A percentile compares a stretch with the other conserved stretches of the same genome.
phyloP scores from a whole-genome alignment of 2,113 vertebrate genomes.

The Gadus chalcogrammus region DNA sequence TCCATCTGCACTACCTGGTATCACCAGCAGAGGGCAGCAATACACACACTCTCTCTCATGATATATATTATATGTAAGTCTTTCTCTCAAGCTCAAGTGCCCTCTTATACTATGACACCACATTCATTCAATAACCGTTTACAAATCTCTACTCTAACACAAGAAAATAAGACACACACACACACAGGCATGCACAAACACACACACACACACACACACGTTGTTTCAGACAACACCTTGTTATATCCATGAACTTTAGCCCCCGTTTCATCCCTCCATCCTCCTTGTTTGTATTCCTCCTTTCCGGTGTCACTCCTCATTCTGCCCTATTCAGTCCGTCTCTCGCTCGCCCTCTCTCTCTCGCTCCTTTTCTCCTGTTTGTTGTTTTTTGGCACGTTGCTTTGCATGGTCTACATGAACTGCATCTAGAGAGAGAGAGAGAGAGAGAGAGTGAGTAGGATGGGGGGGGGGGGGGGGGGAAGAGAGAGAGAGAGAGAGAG shows the following conservation, averaged over 20 bases:
- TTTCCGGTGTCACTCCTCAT: too few relatives aligned
- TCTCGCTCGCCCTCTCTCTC: not conserved
- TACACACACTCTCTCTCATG: conserved; percentile 4
- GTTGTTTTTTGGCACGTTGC: conserved; percentile 65
- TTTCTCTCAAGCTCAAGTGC: conserved; percentile 18
- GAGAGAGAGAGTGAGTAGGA: too few relatives aligned
- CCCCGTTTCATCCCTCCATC: too few relatives aligned
- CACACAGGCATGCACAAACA: conserved; percentile 29
- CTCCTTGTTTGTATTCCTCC: too few relatives aligned
- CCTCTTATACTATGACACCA: conserved; percentile 29
- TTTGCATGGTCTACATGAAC: conserved; percentile 82
- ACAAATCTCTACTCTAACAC: conserved; percentile 5
- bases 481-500: not conserved
- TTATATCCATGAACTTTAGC: too few relatives aligned
- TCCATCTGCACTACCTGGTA: too few relatives aligned
- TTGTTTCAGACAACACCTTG: too few relatives aligned
- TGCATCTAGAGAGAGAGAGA: conserved; percentile 78
- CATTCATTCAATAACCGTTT: too few relatives aligned
- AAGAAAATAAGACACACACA: conserved; percentile 8
- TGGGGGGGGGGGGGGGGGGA: too few relatives aligned
- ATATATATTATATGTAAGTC: too few relatives aligned
- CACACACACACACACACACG: conserved; percentile 4
- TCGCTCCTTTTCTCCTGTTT: conserved; percentile 36
- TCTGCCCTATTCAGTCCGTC: too few relatives aligned
- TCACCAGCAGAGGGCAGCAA: conserved; percentile 21